Percentiles rank a stretch among this genome's conserved stretches.
These are phyloP conservation scores for Lithophane socia DNA, from an alignment of 2,888 invertebrate genomes.

Conservation along the genomic window DNA sequence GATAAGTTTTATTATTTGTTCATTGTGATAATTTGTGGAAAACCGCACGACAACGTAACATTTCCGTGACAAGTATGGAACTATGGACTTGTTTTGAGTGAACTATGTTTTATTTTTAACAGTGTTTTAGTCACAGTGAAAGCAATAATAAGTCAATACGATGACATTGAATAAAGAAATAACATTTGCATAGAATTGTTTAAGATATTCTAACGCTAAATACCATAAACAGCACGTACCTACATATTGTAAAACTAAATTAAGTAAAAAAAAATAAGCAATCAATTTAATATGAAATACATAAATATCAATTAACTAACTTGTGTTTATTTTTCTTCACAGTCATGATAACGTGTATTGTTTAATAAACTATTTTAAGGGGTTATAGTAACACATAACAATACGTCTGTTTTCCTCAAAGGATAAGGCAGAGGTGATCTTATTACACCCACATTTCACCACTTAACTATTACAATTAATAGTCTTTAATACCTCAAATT, in stretches of 20 bases:
- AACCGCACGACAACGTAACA: conserved; percentile 40
- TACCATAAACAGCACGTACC: not conserved
- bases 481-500: no score
- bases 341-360: not conserved
- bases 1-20: conserved; percentile 50
- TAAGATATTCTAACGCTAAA: conserved; percentile 12
- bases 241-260: conserved; percentile 22
- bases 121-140: conserved; percentile 22
- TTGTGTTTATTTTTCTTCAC: conserved; percentile 31
- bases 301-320: conserved; percentile 25
- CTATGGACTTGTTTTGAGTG: conserved; percentile 41
- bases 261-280: conserved; percentile 15
- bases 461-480: no score
- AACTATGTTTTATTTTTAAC: conserved; percentile 28
- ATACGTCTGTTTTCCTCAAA: not conserved
- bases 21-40: conserved; percentile 52
- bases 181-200: not conserved
- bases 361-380: not conserved
- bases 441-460: not conserved
- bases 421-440: not conserved
- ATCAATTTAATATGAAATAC: conserved; percentile 20
- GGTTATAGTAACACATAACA: not conserved
- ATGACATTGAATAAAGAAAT: conserved; percentile 16
- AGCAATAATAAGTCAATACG: conserved; percentile 27
- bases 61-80: conserved; percentile 52